These are phyloP conservation scores for Pristionchus entomophagus DNA, from an alignment of 2,888 invertebrate species.

Conservation along the genomic window DNA sequence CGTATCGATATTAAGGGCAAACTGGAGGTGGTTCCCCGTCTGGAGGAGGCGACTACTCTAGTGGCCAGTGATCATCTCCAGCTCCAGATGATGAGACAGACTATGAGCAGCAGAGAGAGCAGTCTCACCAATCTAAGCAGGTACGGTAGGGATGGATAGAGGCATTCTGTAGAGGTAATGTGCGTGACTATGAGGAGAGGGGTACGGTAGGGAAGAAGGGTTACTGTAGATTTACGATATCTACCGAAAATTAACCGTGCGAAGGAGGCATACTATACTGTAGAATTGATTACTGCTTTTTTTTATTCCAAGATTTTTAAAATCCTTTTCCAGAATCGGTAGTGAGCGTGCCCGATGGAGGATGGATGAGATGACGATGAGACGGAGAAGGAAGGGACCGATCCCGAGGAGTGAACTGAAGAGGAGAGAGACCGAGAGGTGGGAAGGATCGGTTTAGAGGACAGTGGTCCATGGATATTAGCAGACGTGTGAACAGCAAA, in stretches of 20 bases:
- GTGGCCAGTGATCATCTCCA: constrained; percentile 27
- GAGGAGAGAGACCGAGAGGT: constrained; percentile 10
- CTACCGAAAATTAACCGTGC: too few relatives aligned
- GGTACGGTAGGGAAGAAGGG: too few relatives aligned
- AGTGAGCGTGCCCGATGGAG: constrained; percentile 33
- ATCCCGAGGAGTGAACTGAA: not conserved
- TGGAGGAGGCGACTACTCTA: constrained; percentile 18
- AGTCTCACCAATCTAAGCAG: constrained; percentile 16
- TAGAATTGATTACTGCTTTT: not conserved
- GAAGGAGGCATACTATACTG: not conserved
- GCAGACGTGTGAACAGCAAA: too few relatives aligned
- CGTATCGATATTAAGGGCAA: not conserved
- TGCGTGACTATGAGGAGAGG: too few relatives aligned
- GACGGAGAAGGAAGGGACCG: not conserved
- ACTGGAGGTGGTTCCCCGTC: constrained; percentile 26
- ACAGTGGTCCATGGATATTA: too few relatives aligned
- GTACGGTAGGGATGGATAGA: not conserved
- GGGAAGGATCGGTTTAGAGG: not conserved
- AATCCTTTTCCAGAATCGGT: not conserved
- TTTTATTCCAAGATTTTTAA: not conserved
- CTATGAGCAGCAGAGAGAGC: constrained; percentile 30
- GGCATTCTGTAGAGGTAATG: too few relatives aligned
- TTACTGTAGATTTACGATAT: too few relatives aligned
- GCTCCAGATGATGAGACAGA: constrained; percentile 26
- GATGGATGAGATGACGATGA: constrained; percentile 41